These are phyloP conservation scores for Peribatodes rhomboidaria DNA, from an alignment of 2,888 invertebrate species.

Conservation along the genomic window DNA sequence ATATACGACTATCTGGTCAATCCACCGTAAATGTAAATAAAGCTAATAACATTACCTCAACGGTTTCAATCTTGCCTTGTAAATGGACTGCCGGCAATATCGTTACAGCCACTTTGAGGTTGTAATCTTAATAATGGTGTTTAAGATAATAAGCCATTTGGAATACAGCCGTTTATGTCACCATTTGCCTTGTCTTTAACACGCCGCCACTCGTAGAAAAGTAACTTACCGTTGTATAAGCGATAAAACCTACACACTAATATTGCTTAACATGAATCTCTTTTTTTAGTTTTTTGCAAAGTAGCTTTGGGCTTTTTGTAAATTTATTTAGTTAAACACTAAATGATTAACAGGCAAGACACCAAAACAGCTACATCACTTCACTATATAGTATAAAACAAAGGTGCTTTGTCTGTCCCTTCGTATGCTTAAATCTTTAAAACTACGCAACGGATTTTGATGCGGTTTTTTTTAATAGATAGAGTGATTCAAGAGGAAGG, in stretches of 20 bases:
- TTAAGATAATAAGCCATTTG: slow-evolving; percentile 69
- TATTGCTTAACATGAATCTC: neutral
- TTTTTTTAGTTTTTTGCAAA: too few species aligned
- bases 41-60: slow-evolving; percentile 55
- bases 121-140: slow-evolving; percentile 71
- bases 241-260: neutral
- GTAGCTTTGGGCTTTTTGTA: too few species aligned
- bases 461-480: too few species aligned
- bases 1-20: neutral
- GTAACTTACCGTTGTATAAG: neutral
- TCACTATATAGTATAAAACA: too few species aligned
- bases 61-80: slow-evolving; percentile 47
- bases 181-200: slow-evolving; percentile 47
- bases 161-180: slow-evolving; percentile 63
- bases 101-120: slow-evolving; percentile 66
- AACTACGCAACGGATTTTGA: too few species aligned
- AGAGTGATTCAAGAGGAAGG: too few species aligned
- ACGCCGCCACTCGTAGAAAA: slow-evolving; percentile 39
- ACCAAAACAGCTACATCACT: too few species aligned
- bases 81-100: slow-evolving; percentile 64
- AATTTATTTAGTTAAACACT: too few species aligned
- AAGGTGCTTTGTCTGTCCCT: too few species aligned
- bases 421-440: too few species aligned
- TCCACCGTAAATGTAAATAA: slow-evolving; percentile 53
- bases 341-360: too few species aligned